phyloP scores from a whole-genome alignment of 2,797 vertebrate species.

The Sparus aurata region DNA sequence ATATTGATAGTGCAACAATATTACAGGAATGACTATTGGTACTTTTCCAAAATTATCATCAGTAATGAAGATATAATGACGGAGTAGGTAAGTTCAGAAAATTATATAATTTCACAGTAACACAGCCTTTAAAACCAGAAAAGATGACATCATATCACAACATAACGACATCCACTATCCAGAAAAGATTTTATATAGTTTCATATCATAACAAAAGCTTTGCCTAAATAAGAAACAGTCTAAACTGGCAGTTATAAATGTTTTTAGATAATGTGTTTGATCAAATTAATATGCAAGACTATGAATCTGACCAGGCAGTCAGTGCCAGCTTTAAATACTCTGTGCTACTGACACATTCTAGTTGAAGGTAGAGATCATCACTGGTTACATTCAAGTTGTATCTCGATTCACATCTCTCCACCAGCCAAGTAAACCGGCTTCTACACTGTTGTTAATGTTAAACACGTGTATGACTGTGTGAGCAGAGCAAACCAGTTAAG shows the following conservation, averaged over 20 bases:
- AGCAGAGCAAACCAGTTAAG: conserved; percentile 38
- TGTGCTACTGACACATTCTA: background rate
- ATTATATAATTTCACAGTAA: too few species aligned
- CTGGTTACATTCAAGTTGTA: background rate
- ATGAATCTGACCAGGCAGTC: background rate
- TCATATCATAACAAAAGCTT: too few species aligned
- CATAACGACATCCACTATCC: too few species aligned
- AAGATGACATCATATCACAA: too few species aligned
- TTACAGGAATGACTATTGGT: too few species aligned
- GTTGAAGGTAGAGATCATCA: background rate
- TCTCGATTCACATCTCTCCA: background rate
- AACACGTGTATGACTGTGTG: conserved; percentile 36
- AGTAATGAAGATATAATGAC: too few species aligned
- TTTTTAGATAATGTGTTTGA: background rate
- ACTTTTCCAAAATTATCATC: too few species aligned
- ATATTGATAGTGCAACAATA: too few species aligned
- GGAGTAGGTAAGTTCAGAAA: too few species aligned
- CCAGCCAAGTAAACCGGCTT: background rate
- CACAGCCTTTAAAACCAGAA: too few species aligned
- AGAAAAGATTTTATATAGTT: too few species aligned
- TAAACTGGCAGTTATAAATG: background rate
- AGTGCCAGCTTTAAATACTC: background rate
- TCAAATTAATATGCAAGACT: background rate
- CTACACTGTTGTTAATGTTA: background rate
- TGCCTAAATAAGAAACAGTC: background rate